A percentile compares a stretch with the other conserved stretches of the same genome.
phyloP scores from a whole-genome alignment of 37 sponge, comb jelly and placozoan genomes.

The Oopsacas minuta region DNA sequence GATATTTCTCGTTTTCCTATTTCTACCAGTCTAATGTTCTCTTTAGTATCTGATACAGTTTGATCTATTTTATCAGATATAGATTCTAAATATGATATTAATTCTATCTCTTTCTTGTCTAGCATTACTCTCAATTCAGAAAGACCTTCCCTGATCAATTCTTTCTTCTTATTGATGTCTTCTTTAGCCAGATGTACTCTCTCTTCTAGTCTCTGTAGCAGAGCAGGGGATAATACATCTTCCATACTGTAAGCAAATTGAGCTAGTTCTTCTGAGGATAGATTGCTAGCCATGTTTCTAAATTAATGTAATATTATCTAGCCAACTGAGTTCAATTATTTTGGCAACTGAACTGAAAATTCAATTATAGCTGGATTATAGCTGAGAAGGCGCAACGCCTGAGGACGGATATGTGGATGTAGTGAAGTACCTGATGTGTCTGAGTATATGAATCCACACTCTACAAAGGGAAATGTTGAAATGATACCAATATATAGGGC shows the following conservation, averaged over 20 bases:
- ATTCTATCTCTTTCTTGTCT: background rate
- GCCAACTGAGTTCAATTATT: no score
- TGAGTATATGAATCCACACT: no score
- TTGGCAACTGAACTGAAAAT: no score
- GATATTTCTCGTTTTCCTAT: background rate
- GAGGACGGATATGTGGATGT: no score
- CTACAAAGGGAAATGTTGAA: no score
- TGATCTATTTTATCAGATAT: background rate
- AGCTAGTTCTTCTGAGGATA: background rate
- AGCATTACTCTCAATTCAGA: background rate
- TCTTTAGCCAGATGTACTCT: background rate
- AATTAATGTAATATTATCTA: no score
- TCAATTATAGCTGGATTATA: no score
- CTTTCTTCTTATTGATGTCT: background rate
- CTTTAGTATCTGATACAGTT: background rate
- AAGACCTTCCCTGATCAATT: background rate
- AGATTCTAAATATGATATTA: background rate
- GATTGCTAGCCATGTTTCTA: slow-evolving; percentile 4
- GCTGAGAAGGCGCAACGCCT: no score
- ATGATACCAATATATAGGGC: no score
- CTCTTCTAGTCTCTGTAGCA: background rate
- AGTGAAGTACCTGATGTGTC: no score
- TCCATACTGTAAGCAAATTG: background rate
- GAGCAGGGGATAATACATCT: background rate
- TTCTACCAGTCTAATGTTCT: slow-evolving; percentile 16